Percentiles rank a stretch among this genome's conserved stretches.
Evolutionary conservation across 2,113 vertebrate species (phyloP).

Genomic region (Podilymbus podiceps): DNA sequence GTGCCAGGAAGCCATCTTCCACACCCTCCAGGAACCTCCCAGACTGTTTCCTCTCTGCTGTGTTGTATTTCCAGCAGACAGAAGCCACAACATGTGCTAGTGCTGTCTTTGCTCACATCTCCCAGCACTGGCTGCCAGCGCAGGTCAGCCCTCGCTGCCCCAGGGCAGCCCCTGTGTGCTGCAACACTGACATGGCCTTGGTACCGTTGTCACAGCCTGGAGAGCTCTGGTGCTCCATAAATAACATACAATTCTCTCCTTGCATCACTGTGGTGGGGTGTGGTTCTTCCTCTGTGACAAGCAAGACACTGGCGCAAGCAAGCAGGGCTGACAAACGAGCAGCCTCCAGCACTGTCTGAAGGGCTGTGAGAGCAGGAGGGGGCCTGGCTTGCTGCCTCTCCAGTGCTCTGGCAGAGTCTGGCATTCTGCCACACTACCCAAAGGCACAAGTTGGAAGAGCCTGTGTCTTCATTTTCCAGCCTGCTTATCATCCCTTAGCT

Average conservation of each 20-base stretch:
- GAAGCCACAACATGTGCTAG: neutral
- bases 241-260: neutral
- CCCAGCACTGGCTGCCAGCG: rapidly evolving
- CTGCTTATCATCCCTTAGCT: neutral
- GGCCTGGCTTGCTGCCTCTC: neutral
- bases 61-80: no score
- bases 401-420: neutral
- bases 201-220: neutral
- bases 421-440: neutral
- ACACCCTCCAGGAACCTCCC: no score
- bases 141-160: neutral
- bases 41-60: no score
- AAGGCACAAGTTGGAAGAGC: neutral
- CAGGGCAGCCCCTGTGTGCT: neutral
- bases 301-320: rapidly evolving
- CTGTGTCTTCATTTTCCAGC: neutral
- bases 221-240: neutral
- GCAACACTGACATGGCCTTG: neutral
- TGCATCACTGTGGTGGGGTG: neutral
- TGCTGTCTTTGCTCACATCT: neutral
- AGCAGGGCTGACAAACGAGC: neutral
- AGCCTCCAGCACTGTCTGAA: neutral
- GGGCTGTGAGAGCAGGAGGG: neutral
- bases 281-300: neutral
- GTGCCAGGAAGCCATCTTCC: no score